A percentile compares a stretch with the other conserved stretches of the same genome.
phyloP scores from a whole-genome alignment of 2,113 vertebrate genomes.

The Catharus minimus region DNA sequence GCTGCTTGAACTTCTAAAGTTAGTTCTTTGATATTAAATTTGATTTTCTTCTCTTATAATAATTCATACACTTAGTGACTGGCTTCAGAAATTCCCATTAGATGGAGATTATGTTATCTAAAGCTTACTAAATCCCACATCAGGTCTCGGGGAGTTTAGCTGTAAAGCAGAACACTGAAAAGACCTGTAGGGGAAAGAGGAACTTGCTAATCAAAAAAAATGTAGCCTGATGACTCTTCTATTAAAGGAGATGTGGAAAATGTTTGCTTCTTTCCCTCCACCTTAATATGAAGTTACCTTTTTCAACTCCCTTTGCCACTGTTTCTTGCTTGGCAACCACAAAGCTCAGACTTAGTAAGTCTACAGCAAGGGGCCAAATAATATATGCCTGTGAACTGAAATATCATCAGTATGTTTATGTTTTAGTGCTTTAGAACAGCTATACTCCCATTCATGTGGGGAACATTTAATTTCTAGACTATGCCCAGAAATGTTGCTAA shows the following conservation, averaged over 20 bases:
- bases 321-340: slow-evolving; percentile 42
- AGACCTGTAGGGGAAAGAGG: slow-evolving; percentile 1
- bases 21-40: slow-evolving; percentile 73
- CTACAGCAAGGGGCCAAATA: slow-evolving; percentile 41
- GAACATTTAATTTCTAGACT: slow-evolving; percentile 45
- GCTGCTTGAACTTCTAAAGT: slow-evolving; percentile 75
- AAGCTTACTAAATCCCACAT: slow-evolving; percentile 68
- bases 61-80: slow-evolving; percentile 69
- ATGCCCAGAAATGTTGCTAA: slow-evolving; percentile 30
- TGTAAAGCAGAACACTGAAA: slow-evolving; percentile 50
- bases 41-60: slow-evolving; percentile 67
- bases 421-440: slow-evolving; percentile 52
- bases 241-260: slow-evolving; percentile 10
- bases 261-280: neutral
- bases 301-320: slow-evolving; percentile 48
- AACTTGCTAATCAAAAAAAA: slow-evolving; percentile 57
- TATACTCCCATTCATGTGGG: slow-evolving; percentile 37
- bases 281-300: slow-evolving; percentile 43
- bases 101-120: slow-evolving; percentile 75
- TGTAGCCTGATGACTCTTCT: slow-evolving; percentile 22
- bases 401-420: slow-evolving; percentile 40
- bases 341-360: slow-evolving; percentile 3
- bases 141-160: slow-evolving; percentile 60
- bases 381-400: slow-evolving; percentile 12
- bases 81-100: slow-evolving; percentile 72